These are phyloP conservation scores for Acyrthosiphon pisum DNA, from an alignment of 1,140 invertebrate species.

Conservation along the genomic window DNA sequence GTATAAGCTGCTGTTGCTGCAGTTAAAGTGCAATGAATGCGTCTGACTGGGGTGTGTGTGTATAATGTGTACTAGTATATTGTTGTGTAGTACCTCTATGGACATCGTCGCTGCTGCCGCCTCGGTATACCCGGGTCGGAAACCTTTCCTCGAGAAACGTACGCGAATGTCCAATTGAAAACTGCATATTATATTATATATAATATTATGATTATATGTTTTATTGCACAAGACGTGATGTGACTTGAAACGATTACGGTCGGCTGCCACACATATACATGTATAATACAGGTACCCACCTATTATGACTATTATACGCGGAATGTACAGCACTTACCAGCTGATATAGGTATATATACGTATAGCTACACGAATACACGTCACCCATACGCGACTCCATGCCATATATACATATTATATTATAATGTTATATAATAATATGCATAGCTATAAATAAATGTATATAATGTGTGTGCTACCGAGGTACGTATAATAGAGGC, in stretches of 20 bases:
- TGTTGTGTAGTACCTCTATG: no score
- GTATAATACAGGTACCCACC: background rate
- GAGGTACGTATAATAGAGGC: background rate
- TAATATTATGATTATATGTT: background rate
- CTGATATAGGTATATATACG: background rate
- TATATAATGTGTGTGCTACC: background rate
- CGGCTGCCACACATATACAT: background rate
- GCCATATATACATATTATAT: no score
- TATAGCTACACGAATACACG: background rate
- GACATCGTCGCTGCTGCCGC: no score
- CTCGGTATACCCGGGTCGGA: background rate
- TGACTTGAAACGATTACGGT: background rate
- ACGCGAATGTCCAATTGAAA: background rate
- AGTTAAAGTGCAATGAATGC: background rate
- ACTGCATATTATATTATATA: background rate
- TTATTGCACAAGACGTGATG: background rate
- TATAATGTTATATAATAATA: background rate
- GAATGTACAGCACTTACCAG: background rate
- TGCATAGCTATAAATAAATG: background rate
- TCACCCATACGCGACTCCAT: background rate
- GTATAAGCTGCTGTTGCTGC: background rate
- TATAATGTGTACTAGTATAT: no score
- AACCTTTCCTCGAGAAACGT: background rate
- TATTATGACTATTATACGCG: background rate
- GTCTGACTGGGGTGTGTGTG: background rate